Evolutionary conservation across 30 jellyfish, hydroid and myxozoan species (phyloP).

Genomic region (Turritopsis dohrnii): DNA sequence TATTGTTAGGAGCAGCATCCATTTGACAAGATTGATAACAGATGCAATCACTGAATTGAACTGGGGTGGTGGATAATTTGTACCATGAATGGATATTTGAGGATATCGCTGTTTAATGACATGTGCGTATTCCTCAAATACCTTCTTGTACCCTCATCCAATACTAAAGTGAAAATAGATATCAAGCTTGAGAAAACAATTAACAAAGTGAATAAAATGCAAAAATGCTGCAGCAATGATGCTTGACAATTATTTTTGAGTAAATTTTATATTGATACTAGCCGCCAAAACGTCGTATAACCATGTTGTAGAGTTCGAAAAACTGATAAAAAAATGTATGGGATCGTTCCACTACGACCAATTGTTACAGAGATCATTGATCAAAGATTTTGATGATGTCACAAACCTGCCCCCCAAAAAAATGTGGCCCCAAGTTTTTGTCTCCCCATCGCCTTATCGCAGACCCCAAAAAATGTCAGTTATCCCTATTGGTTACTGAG

Average conservation of each 20-base stretch:
- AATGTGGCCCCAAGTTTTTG: no score
- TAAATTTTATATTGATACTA: no score
- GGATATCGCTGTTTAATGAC: slow-evolving; percentile 91
- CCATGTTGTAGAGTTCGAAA: no score
- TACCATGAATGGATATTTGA: slow-evolving; percentile 93
- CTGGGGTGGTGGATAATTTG: slow-evolving; percentile 89
- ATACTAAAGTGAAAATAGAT: slow-evolving; percentile 44
- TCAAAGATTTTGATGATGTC: no score
- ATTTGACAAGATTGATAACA: slow-evolving; percentile 52
- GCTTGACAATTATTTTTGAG: not conserved
- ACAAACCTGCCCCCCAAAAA: no score
- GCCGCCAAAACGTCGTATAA: no score
- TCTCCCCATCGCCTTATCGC: no score
- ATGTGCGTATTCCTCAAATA: slow-evolving; percentile 98
- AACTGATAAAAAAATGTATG: no score
- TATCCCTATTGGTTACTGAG: no score
- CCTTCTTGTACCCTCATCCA: slow-evolving; percentile 99
- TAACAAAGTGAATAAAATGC: not conserved
- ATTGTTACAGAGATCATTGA: no score
- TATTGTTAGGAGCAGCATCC: slow-evolving; percentile 55
- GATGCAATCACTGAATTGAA: slow-evolving; percentile 65
- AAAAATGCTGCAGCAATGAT: not conserved
- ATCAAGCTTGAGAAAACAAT: not conserved
- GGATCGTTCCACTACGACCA: no score
- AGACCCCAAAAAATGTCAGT: no score